Base-by-base conservation (phyloP, 2,113 vertebrate species). In the Argyrosomus japonicus region DNA sequence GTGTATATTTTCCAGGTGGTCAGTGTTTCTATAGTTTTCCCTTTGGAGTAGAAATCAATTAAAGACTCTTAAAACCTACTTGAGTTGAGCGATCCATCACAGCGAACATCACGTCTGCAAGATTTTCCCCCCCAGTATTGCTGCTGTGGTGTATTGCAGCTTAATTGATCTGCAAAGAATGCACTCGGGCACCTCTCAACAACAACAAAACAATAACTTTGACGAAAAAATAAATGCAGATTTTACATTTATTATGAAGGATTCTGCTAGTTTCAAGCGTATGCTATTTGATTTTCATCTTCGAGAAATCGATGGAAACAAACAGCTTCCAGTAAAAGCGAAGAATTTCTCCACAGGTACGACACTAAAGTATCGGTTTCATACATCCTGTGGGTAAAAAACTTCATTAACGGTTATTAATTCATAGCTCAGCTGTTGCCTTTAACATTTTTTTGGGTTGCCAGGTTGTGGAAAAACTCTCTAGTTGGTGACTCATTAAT, bases 31-130 rank as follows among this genome's bases (percentile, higher is more conserved):
- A 65, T 21, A 58, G 6, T 50, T 79, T 69, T 23, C 58, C 29
- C 29, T n/a, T 19, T 54, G 15, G 68, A 61, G 1, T 5, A 51
- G 23, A 71, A 73, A 68, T 81, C 62, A 77, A 68, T 77, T 5
- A 64, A 54, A 54, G 50, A 56, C 51, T 72, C 21, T 18, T 63
- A 60, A 18, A 57, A 57, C 36, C 60, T 32, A 10, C 15, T 25
- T 25, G 15, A 72, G n/a, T 27, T 29, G 11, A 29, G 23, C 14
- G 21, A 29, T n/a, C 57, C 58, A 61, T 61, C 18, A 27, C 23
- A 8, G 25, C 3, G 5, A 17, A 15, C 56, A 10, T 23, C 54
- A 36, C 1, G n/a, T 74, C 56, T 36, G 56, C 51, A 10, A 53
- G 14, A 56, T 1, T 19, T 11, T 21, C 32, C 57, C 19, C 45